Percentiles rank a stretch among this genome's conserved stretches.
These are phyloP conservation scores for Melanotaenia duboulayi DNA, from an alignment of 2,113 vertebrate genomes.

Conservation along the genomic window DNA sequence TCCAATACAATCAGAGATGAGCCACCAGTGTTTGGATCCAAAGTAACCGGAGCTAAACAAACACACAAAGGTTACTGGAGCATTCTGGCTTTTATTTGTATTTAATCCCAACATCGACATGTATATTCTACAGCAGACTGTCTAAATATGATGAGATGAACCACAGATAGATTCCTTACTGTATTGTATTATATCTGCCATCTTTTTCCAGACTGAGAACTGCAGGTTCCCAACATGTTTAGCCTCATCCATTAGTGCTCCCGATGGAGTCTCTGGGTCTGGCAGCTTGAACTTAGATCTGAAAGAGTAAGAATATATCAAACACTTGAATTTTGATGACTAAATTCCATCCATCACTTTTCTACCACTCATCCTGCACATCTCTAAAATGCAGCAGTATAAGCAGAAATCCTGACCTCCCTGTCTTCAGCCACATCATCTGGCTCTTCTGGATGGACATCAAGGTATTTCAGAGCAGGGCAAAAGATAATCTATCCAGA, in stretches of 20 bases:
- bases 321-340: no score
- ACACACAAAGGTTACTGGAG: neutral
- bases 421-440: no score
- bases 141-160: fast-evolving
- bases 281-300: conserved; percentile 27
- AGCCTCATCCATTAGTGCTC: conserved; percentile 35
- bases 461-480: no score
- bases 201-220: conserved; percentile 48
- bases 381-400: no score
- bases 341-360: no score
- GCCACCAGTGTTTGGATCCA: conserved; percentile 28
- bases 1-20: fast-evolving
- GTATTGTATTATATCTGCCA: conserved; percentile 34
- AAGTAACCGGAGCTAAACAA: conserved; percentile 45
- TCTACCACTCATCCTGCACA: no score
- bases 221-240: conserved; percentile 46
- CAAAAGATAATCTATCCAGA: no score
- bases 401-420: no score
- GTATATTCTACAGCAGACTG: fast-evolving
- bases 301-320: neutral
- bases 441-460: no score
- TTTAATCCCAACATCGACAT: fast-evolving
- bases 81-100: neutral
- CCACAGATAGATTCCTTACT: conserved; percentile 29
- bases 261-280: conserved; percentile 28